Conservation (phyloP, 2,797 vertebrate genomes). For the Microctenopoma lineatum region DNA sequence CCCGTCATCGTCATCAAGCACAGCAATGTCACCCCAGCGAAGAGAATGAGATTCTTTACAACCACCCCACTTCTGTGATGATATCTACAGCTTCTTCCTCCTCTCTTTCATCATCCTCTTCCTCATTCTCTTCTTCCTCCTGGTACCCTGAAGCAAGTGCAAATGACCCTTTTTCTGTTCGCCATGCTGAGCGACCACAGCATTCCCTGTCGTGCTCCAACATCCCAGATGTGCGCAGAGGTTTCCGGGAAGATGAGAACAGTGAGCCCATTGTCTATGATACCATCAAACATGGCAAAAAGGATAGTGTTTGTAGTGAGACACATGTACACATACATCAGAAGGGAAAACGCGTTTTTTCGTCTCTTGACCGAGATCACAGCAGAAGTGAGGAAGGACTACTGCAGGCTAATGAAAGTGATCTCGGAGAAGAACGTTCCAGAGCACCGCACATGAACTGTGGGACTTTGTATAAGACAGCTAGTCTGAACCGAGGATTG, state of each 20-base stretch:
- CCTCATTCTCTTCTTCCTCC: slow-evolving; percentile 75
- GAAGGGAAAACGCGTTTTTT: slow-evolving; percentile 30
- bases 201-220: slow-evolving; percentile 86
- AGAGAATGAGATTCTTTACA: slow-evolving; percentile 56
- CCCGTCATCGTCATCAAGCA: slow-evolving; percentile 37
- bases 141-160: slow-evolving; percentile 81
- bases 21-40: slow-evolving; percentile 45
- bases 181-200: slow-evolving; percentile 61
- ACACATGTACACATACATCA: slow-evolving; percentile 29
- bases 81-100: slow-evolving; percentile 78
- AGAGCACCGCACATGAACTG: slow-evolving; percentile 30
- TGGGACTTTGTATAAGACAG: slow-evolving; percentile 76
- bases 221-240: slow-evolving; percentile 69
- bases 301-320: slow-evolving; percentile 23
- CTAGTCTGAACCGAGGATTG: slow-evolving; percentile 78
- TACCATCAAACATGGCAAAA: slow-evolving; percentile 56
- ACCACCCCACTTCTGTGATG: slow-evolving; percentile 62
- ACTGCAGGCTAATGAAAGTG: slow-evolving; percentile 51
- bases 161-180: slow-evolving; percentile 69
- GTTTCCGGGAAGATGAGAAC: slow-evolving; percentile 60
- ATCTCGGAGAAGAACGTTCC: slow-evolving; percentile 22
- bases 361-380: slow-evolving; percentile 71
- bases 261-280: slow-evolving; percentile 65
- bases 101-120: slow-evolving; percentile 75
- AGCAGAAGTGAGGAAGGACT: slow-evolving; percentile 82